Evolutionary conservation across 1,140 invertebrate genomes (phyloP).

Genomic region (Bombus fervidus): DNA sequence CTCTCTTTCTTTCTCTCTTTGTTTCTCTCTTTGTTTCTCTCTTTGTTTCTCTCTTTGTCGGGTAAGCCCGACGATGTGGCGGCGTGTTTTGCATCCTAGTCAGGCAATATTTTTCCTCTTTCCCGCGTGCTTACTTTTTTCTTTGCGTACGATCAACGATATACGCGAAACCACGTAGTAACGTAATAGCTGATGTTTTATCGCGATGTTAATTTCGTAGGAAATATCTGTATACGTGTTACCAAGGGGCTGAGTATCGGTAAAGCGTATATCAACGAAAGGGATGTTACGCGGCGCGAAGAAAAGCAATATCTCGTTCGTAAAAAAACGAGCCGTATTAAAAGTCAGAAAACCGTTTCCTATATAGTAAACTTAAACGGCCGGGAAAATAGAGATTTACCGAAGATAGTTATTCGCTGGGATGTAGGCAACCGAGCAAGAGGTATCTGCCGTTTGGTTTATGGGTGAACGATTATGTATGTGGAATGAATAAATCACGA

Average conservation of each 20-base stretch:
- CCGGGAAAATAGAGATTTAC: constrained; percentile 59
- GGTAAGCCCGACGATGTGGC: too few species aligned
- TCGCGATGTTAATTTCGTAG: too few species aligned
- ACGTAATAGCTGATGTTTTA: too few species aligned
- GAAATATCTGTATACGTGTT: too few species aligned
- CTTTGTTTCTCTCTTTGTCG: neutral
- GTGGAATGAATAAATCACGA: constrained; percentile 79
- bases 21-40: too few species aligned
- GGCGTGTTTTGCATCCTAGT: too few species aligned
- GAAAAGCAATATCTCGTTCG: neutral
- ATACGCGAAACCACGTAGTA: too few species aligned
- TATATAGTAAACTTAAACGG: constrained; percentile 36
- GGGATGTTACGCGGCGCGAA: neutral
- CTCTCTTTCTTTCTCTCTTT: too few species aligned
- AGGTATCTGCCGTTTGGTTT: constrained; percentile 71
- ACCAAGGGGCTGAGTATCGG: too few species aligned
- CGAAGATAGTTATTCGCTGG: constrained; percentile 43
- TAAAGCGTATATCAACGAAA: neutral
- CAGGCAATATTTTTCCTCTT: too few species aligned
- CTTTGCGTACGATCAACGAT: too few species aligned
- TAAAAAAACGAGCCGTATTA: neutral
- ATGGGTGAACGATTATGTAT: constrained; percentile 75
- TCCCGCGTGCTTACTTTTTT: too few species aligned
- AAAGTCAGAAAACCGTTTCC: constrained; percentile 5
- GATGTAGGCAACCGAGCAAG: constrained; percentile 57